Conservation (phyloP, 2,888 invertebrate species). For the Andrena hattorfiana region DNA sequence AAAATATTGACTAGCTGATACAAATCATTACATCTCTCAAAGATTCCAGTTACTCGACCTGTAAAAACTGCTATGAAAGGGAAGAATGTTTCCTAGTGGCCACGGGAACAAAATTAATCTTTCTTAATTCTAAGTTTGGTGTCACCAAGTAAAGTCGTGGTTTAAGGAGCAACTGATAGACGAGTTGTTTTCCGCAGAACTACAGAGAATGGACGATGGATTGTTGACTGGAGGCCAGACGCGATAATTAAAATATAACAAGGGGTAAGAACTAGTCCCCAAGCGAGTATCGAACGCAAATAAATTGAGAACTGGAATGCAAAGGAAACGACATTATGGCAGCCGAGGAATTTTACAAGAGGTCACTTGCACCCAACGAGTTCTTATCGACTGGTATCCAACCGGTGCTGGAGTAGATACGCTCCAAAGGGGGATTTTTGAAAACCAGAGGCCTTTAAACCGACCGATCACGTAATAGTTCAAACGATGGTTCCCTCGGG, state of each 20-base stretch:
- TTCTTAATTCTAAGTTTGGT: not conserved
- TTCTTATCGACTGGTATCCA: constrained; percentile 39
- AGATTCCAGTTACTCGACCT: not conserved
- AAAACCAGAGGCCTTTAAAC: constrained; percentile 64
- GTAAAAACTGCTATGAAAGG: not conserved
- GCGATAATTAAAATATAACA: not conserved
- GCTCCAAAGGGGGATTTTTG: constrained; percentile 44
- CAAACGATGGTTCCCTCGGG: constrained; percentile 45
- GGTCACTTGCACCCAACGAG: constrained; percentile 52
- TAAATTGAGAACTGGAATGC: constrained; percentile 24
- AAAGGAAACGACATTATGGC: constrained; percentile 20
- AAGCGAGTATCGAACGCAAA: not conserved
- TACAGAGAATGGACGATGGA: not conserved
- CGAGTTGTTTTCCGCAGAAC: too few relatives aligned
- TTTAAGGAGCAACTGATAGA: too few relatives aligned
- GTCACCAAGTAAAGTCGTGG: too few relatives aligned
- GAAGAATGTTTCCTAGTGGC: too few relatives aligned
- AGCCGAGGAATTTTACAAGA: constrained; percentile 35
- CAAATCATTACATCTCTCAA: not conserved
- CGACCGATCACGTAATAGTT: constrained; percentile 63
- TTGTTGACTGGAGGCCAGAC: not conserved
- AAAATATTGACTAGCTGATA: not conserved
- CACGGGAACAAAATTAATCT: not conserved
- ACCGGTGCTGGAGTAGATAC: constrained; percentile 34
- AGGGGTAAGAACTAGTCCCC: constrained; percentile 23